Conservation (phyloP, 1,140 invertebrate species). For the Conus ventricosus region DNA sequence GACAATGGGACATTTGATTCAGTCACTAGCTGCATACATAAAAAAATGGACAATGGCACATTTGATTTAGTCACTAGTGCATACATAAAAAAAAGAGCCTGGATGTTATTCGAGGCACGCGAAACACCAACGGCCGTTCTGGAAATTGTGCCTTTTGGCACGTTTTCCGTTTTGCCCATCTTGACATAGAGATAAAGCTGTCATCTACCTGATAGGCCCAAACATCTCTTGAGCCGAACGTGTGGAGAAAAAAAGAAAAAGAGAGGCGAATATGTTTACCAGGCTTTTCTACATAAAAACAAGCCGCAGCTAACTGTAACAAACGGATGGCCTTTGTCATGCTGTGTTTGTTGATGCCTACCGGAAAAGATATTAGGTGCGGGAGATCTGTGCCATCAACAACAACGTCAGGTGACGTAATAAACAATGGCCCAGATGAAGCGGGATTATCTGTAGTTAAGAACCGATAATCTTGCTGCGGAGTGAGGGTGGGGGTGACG, state of each 20-base stretch:
- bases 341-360: neutral
- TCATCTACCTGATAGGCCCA: neutral
- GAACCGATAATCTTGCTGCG: neutral
- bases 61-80: neutral
- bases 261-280: neutral
- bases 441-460: neutral
- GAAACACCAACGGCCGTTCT: neutral
- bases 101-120: neutral
- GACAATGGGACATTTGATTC: neutral
- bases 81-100: neutral
- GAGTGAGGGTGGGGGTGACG: neutral
- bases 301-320: neutral
- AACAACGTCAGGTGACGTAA: neutral
- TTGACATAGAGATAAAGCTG: neutral
- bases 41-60: neutral
- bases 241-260: neutral
- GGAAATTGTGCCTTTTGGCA: neutral
- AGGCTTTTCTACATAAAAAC: neutral
- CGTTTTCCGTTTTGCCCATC: neutral
- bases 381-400: neutral
- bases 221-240: neutral
- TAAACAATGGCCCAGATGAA: neutral
- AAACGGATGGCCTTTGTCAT: neutral
- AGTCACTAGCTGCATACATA: neutral
- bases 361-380: conserved; percentile 1